A percentile compares a stretch with the other conserved stretches of the same genome.
phyloP scores from a whole-genome alignment of 2,888 invertebrate species.

The Hirtodrosophila cameraria region DNA sequence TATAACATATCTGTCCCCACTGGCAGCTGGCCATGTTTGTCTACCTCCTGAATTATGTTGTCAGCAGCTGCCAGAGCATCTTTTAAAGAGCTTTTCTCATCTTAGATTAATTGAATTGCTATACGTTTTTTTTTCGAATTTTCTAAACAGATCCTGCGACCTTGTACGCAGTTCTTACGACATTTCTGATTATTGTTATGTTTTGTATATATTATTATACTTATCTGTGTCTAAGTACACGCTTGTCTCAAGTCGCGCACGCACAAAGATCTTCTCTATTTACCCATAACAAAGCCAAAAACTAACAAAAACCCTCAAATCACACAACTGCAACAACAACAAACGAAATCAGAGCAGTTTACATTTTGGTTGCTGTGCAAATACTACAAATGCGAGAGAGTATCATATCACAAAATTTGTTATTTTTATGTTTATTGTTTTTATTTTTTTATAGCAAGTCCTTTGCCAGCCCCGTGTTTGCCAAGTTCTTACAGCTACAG shows the following conservation, averaged over 20 bases:
- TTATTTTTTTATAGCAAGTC: constrained; percentile 47
- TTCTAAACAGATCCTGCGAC: constrained; percentile 10
- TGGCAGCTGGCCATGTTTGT: constrained; percentile 53
- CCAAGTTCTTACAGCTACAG: constrained; percentile 51
- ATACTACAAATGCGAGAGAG: constrained; percentile 51
- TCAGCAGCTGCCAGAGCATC: constrained; percentile 73
- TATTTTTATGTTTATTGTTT: constrained; percentile 14
- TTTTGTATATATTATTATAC: too few relatives aligned
- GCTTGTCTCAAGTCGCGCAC: constrained; percentile 5
- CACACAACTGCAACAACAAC: constrained; percentile 37
- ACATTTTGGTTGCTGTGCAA: constrained; percentile 66
- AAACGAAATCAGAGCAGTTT: constrained; percentile 73
- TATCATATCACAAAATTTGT: constrained; percentile 5
- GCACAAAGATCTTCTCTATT: constrained; percentile 36
- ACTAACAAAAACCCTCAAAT: constrained; percentile 51
- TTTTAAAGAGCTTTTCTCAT: constrained; percentile 40
- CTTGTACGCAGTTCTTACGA: constrained; percentile 24
- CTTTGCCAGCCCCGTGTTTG: constrained; percentile 53
- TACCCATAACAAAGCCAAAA: constrained; percentile 41
- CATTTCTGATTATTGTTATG: constrained; percentile 13
- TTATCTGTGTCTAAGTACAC: constrained; percentile 4
- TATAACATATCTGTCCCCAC: constrained; percentile 1
- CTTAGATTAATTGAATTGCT: constrained; percentile 9
- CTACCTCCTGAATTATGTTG: constrained; percentile 79
- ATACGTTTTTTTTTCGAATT: background rate